phyloP scores from a whole-genome alignment of 2,113 vertebrate species.

The Ammodramus savannarum region DNA sequence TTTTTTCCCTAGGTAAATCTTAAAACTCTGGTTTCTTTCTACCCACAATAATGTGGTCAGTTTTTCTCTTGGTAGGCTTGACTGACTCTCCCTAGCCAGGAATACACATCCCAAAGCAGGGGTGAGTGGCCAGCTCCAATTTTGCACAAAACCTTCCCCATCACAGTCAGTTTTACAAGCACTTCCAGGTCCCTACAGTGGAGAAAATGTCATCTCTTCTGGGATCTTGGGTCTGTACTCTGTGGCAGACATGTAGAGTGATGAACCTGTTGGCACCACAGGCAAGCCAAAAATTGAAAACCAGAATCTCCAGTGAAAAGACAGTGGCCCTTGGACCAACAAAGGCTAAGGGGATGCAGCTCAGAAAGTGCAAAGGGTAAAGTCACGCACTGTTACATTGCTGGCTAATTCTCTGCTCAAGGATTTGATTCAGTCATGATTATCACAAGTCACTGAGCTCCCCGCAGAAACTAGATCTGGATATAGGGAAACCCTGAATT shows the following conservation, averaged over 20 bases:
- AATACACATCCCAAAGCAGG: neutral
- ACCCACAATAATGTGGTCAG: neutral
- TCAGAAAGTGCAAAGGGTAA: neutral
- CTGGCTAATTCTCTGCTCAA: neutral
- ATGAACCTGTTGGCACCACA: neutral
- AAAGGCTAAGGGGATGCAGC: neutral
- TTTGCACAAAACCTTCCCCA: neutral
- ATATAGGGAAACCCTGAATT: neutral
- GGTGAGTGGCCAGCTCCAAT: neutral
- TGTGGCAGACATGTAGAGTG: neutral
- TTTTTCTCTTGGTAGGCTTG: neutral
- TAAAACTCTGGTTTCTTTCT: neutral
- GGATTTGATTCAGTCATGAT: neutral
- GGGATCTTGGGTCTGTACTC: accelerated
- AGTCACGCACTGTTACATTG: neutral
- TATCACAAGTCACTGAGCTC: neutral
- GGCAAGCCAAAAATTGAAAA: neutral
- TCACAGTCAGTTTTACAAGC: neutral
- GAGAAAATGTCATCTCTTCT: neutral
- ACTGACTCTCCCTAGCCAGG: neutral
- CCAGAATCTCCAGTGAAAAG: neutral
- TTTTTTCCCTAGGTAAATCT: neutral
- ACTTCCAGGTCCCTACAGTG: accelerated
- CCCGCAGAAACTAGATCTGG: neutral
- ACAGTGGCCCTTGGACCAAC: neutral